These are phyloP conservation scores for Theonella swinhoei DNA, from an alignment of 37 sponge, comb jelly and placozoan species.

Conservation along the genomic window DNA sequence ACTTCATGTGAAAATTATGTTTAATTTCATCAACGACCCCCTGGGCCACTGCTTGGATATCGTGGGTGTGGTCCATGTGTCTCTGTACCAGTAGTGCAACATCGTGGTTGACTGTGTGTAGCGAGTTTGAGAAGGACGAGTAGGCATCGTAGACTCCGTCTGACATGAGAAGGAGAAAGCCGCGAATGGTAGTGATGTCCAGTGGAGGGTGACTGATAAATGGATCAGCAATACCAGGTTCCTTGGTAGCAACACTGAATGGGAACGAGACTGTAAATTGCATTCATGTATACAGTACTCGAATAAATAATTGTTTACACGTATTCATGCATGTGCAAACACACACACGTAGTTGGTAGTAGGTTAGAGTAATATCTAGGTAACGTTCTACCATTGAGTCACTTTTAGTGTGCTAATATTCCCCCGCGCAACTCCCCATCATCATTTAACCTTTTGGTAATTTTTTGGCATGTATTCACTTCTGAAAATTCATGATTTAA, in stretches of 20 bases:
- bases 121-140: background rate
- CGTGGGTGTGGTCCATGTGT: conserved; percentile 21
- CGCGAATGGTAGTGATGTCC: conserved; percentile 5
- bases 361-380: too few species aligned
- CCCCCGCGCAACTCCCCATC: too few species aligned
- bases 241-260: conserved; percentile 42
- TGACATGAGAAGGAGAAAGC: conserved; percentile 85
- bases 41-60: conserved; percentile 27
- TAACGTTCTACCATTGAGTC: too few species aligned
- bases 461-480: too few species aligned
- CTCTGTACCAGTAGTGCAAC: conserved; percentile 47
- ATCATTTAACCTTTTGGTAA: too few species aligned
- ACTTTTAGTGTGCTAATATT: too few species aligned
- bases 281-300: background rate
- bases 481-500: too few species aligned
- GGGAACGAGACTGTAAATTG: background rate
- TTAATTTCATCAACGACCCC: conserved; percentile 54
- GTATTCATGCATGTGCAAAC: too few species aligned
- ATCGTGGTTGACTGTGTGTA: conserved; percentile 36
- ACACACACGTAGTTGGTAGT: too few species aligned
- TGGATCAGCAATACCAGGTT: conserved; percentile 79
- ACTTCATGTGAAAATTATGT: background rate
- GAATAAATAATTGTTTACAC: too few species aligned
- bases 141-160: conserved; percentile 80
- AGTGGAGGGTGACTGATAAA: conserved; percentile 45